Evolutionary conservation across 2,888 invertebrate genomes (phyloP).

Genomic region (Thereva unica): DNA sequence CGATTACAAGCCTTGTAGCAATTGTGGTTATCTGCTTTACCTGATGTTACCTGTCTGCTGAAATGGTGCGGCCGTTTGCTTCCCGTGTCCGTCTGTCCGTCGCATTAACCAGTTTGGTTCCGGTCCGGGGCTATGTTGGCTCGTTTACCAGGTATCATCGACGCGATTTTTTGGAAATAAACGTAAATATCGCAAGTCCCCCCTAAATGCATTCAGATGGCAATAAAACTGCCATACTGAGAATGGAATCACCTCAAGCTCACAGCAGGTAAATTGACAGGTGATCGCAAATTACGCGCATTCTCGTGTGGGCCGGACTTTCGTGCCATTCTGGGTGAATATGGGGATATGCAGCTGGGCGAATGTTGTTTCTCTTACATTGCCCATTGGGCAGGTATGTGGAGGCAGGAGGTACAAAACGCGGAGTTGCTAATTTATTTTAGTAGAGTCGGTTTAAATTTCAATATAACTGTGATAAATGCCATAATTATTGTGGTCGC

Average conservation of each 20-base stretch:
- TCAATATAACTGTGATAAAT: too few species aligned
- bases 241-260: constrained; percentile 29
- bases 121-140: background rate
- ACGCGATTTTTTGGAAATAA: constrained; percentile 32
- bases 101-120: constrained; percentile 15
- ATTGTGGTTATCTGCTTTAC: constrained; percentile 47
- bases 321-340: too few species aligned
- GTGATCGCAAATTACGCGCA: constrained; percentile 31
- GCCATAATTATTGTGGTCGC: too few species aligned
- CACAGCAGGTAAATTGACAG: constrained; percentile 32
- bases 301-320: constrained; percentile 20
- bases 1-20: constrained; percentile 51
- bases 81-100: background rate
- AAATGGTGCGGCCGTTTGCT: background rate
- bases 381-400: too few species aligned
- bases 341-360: too few species aligned
- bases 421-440: too few species aligned
- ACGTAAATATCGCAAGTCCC: constrained; percentile 23
- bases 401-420: too few species aligned
- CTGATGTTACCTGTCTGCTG: constrained; percentile 6
- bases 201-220: constrained; percentile 26
- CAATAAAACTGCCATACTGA: constrained; percentile 28
- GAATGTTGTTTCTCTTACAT: too few species aligned
- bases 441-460: too few species aligned
- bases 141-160: constrained; percentile 30